Percentiles rank a stretch among this genome's conserved stretches.
Conservation (phyloP, 2,113 vertebrate genomes). For the Sigmodon hispidus region DNA sequence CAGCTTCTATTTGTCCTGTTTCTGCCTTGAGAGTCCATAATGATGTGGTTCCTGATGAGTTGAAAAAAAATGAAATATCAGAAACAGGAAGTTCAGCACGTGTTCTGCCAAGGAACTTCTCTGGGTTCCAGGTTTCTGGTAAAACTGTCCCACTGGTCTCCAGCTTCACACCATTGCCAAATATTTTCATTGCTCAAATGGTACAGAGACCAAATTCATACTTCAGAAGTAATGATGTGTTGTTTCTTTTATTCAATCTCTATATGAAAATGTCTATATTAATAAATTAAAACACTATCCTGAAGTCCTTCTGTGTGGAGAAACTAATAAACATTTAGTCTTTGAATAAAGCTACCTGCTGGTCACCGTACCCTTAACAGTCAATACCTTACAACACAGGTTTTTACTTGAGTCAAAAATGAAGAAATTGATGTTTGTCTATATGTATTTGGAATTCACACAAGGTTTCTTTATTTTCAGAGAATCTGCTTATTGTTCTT, state of each 20-base stretch:
- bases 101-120: background rate
- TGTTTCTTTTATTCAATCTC: background rate
- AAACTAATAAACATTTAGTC: background rate
- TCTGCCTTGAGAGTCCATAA: background rate
- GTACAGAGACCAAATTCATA: background rate
- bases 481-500: background rate
- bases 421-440: background rate
- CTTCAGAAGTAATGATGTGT: background rate
- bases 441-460: background rate
- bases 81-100: background rate
- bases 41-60: fast-evolving
- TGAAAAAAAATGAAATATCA: background rate
- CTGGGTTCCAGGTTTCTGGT: background rate
- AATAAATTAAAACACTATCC: background rate
- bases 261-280: background rate
- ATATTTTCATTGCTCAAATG: background rate
- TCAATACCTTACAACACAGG: background rate
- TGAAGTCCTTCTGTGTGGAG: background rate
- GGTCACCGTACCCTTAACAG: fast-evolving
- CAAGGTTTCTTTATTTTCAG: background rate
- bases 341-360: fast-evolving
- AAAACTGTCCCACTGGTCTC: background rate
- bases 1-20: background rate
- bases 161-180: background rate
- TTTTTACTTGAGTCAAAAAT: background rate